Conservation (phyloP, 2,113 vertebrate genomes). For the Epinephelus cyanopodus region DNA sequence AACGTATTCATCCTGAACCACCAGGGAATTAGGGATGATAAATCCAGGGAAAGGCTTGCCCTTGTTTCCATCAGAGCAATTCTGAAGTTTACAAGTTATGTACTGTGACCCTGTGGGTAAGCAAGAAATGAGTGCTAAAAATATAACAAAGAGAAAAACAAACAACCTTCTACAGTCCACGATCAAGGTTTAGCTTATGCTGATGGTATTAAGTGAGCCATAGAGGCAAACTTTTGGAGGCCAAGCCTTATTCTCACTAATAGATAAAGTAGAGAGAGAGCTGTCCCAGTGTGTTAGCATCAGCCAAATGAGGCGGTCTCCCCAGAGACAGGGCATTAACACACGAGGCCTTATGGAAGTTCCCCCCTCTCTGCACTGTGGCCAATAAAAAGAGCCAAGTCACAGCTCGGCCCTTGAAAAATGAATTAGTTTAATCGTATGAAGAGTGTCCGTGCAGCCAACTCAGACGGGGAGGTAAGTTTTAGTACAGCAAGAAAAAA, state of each 20-base stretch:
- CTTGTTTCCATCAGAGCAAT: constrained; percentile 91
- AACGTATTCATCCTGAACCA: constrained; percentile 96
- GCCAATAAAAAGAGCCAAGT: constrained; percentile 65
- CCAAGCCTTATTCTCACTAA: constrained; percentile 52
- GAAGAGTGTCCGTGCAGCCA: constrained; percentile 48
- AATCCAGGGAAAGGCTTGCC: constrained; percentile 92
- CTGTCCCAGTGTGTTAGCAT: constrained; percentile 73
- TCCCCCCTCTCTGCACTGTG: constrained; percentile 27
- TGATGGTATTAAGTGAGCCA: constrained; percentile 50
- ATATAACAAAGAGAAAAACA: constrained; percentile 46
- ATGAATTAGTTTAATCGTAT: constrained; percentile 64
- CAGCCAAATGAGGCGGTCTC: constrained; percentile 73
- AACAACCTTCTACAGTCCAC: constrained; percentile 43
- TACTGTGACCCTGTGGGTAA: constrained; percentile 91
- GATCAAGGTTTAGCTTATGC: constrained; percentile 60
- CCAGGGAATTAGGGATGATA: constrained; percentile 93
- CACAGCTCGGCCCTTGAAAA: constrained; percentile 63
- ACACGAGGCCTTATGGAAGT: constrained; percentile 60
- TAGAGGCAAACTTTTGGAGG: constrained; percentile 51
- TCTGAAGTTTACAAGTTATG: constrained; percentile 94
- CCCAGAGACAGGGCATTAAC: constrained; percentile 72
- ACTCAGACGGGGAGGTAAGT: constrained; percentile 30
- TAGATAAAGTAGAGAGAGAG: constrained; percentile 60
- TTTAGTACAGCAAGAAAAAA: constrained; percentile 9
- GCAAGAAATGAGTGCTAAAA: constrained; percentile 65